Base-by-base conservation (phyloP, 2,888 invertebrate species). In the Antheraea yamamai region DNA sequence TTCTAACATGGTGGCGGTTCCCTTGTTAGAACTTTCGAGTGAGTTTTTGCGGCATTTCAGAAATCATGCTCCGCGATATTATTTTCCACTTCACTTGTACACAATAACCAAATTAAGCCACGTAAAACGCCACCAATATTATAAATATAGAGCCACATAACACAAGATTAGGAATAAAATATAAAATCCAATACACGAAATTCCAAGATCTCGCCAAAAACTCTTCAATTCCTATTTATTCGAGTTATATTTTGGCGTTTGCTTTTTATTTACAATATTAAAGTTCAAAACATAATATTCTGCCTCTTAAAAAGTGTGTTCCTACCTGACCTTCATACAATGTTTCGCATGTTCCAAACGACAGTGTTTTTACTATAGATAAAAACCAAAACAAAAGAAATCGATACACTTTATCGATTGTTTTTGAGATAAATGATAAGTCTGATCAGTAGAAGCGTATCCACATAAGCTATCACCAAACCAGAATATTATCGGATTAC, bases 351-450 rank as follows among this genome's bases (percentile, higher is more conserved):
- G n/a, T n/a, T 39, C 39, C 7, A 20, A 70, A 70, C 39, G 70
- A 7, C 39, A 39, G 35, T 70, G 70, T 39, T 66, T 66, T 39
- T 47, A 47, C 12, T 47, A 47, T 10, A 47, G 68, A 52, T 75
- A 75, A 26, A 55, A 14, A 75, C 68, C 75, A 78, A 79, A 77
- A 79, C 78, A 77, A 80, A 79, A 79, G 72, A 73, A 70, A 75
- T 75, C 75, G 75, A 74, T 73, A 74, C 75, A 78, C 74, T 77
- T 77, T 78, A 79, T 79, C 77, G 74, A 76, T 74, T 74, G 68
- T 77, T 78, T 77, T 76, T 74, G 71, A 76, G 76, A 78, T 78
- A 52, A 74, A 75, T 76, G 80, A 79, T 79, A 77, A 77, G 30
- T 73, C 66, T 74, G 12, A 64, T 68, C 64, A 66, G 75, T 75